Evolutionary conservation across 2,888 invertebrate genomes (phyloP), one percentile per base, ranked within the genome.

Genomic region (Mythimna loreyi): DNA sequence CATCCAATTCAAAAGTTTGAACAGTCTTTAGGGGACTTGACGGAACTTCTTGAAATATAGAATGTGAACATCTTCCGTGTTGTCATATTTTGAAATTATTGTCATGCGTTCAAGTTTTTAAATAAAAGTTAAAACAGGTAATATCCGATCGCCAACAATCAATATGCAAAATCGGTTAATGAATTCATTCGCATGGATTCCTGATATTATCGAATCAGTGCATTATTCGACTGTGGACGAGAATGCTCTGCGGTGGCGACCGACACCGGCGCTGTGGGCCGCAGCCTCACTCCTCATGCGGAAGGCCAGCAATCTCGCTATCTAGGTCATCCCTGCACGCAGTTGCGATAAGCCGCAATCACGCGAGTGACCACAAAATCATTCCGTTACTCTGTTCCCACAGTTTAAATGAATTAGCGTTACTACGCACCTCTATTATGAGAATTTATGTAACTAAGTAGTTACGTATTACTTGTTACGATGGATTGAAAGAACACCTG

Each of bases 361-460:
- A 72, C 50, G 63, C 63, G 67, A 69, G 78, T 78, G 64, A 81
- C 83, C 81, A 73, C 82, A 80, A 76, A 81, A 85, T 84, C 63
- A 82, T 85, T 72, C 62, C 77, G 81, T 84, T 67, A 82, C 84
- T 72, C 62, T 76, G 81, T 84, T 86, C 80, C 79, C 84, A 86
- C 81, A 85, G 82, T 80, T 83, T 81, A 75, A 84, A 82, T 75
- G 64, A 81, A 82, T 87, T 82, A 79, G 67, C 73, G 71, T 58
- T 72, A 75, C 60, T 74, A 72, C 64, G 45, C 62, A 75, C 68
- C 45, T 80, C 33, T 68, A 63, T 77, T 74, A 69, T 76, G 45
- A 49, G 63, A 36, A 19, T 67, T 82, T 83, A 82, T 76, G 58
- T 82, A 84, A 84, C 61, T 71, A 47, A 66, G 28, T 63, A 61